These are phyloP conservation scores for Neodiprion lecontei DNA, from an alignment of 1,140 invertebrate genomes.

Conservation along the genomic window DNA sequence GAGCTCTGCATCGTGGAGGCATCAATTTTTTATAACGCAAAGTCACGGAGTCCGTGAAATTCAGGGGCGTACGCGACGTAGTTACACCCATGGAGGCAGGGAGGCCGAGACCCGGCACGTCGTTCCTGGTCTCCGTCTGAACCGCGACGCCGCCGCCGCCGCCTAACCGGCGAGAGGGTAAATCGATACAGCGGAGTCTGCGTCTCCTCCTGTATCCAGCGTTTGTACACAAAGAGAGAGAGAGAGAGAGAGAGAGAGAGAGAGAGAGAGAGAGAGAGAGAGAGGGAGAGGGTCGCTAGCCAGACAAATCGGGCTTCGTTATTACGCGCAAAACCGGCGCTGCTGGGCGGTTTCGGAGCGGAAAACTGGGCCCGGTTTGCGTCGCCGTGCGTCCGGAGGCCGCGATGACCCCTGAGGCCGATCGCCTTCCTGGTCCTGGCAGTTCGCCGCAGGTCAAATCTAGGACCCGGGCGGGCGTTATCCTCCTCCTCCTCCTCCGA, in stretches of 20 bases:
- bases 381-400: too few species aligned
- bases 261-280: background rate
- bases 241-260: background rate
- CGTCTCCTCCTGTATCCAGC: slow-evolving; percentile 47
- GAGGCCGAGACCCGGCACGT: background rate
- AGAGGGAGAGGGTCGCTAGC: background rate
- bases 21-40: too few species aligned
- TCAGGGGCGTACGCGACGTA: too few species aligned
- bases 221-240: slow-evolving; percentile 15
- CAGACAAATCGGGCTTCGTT: background rate
- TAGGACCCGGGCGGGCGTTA: background rate
- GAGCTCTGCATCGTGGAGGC: too few species aligned
- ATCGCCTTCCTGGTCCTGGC: too few species aligned
- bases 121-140: background rate
- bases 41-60: too few species aligned
- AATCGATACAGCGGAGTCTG: slow-evolving; percentile 62
- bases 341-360: too few species aligned
- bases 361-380: too few species aligned
- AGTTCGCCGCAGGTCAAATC: background rate
- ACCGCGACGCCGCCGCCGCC: slow-evolving; percentile 25
- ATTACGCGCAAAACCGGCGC: too few species aligned
- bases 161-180: slow-evolving; percentile 28
- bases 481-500: background rate
- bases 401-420: too few species aligned
- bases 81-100: background rate